Evolutionary conservation across 2,797 vertebrate species (phyloP).

Genomic region (Protosalanx chinensis): DNA sequence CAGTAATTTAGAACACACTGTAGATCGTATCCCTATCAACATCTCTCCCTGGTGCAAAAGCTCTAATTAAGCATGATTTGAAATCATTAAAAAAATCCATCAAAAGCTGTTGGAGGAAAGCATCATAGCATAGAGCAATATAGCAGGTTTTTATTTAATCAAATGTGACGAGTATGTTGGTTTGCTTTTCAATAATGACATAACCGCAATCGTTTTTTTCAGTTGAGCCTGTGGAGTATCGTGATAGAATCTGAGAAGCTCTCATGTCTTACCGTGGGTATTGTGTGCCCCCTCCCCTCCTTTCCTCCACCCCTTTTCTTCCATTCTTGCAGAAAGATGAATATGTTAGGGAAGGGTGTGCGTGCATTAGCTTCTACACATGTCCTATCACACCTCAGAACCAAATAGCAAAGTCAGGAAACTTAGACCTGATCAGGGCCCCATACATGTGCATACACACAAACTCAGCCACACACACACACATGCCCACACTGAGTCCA

Average conservation of each 20-base stretch:
- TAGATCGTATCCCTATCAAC: slow-evolving; percentile 33
- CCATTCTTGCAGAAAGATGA: slow-evolving; percentile 16
- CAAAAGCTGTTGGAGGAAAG: slow-evolving; percentile 30
- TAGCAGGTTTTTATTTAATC: background rate
- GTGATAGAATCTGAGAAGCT: too few species aligned
- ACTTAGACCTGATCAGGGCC: background rate
- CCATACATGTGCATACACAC: background rate
- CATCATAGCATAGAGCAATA: slow-evolving; percentile 2
- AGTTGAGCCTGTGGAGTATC: too few species aligned
- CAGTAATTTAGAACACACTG: slow-evolving; percentile 36
- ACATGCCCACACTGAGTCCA: background rate
- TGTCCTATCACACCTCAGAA: background rate
- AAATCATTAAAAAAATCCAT: slow-evolving; percentile 32
- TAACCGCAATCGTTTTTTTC: too few species aligned
- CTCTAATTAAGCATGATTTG: slow-evolving; percentile 51
- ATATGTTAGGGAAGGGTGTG: background rate
- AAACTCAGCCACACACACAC: background rate
- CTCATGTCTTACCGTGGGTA: background rate
- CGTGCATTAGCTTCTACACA: background rate
- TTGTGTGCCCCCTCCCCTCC: background rate
- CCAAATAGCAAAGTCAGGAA: background rate
- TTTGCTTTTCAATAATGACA: too few species aligned
- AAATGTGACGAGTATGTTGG: too few species aligned
- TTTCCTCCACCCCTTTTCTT: background rate
- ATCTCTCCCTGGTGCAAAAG: slow-evolving; percentile 35